These are phyloP conservation scores for Gambusia holbrooki DNA, from an alignment of 2,113 vertebrate species.

Conservation along the genomic window DNA sequence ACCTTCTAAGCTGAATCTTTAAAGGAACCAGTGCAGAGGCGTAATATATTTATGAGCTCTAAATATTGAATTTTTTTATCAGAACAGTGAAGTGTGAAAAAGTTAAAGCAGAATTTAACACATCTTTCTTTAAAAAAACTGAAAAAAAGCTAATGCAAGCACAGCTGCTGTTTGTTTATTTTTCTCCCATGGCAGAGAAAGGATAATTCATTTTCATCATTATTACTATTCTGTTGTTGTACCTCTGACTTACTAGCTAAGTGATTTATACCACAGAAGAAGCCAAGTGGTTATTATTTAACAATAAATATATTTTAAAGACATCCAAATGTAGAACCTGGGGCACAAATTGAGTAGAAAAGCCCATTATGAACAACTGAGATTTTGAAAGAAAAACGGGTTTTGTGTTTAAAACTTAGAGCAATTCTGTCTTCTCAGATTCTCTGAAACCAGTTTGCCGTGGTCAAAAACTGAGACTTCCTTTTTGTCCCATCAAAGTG, in stretches of 20 bases:
- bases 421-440: constrained; percentile 14
- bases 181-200: constrained; percentile 6
- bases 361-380: no score
- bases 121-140: constrained; percentile 19
- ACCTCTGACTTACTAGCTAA: constrained; percentile 6
- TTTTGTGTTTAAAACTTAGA: not conserved
- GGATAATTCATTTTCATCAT: not conserved
- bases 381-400: not conserved
- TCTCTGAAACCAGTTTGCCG: constrained; percentile 19
- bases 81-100: constrained; percentile 16
- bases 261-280: not conserved
- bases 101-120: constrained; percentile 21
- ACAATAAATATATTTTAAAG: not conserved
- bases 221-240: not conserved
- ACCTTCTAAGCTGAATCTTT: constrained; percentile 10
- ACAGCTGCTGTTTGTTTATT: constrained; percentile 20
- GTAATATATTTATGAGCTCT: constrained; percentile 31
- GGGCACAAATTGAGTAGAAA: constrained; percentile 11
- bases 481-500: constrained; percentile 35
- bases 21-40: constrained; percentile 8
- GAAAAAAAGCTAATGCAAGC: constrained; percentile 13
- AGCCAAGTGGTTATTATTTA: not conserved
- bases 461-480: constrained; percentile 37
- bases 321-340: not conserved
- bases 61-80: constrained; percentile 35